Evolutionary conservation across 2,113 vertebrate species (phyloP).

Genomic region (Pithys albifrons): DNA sequence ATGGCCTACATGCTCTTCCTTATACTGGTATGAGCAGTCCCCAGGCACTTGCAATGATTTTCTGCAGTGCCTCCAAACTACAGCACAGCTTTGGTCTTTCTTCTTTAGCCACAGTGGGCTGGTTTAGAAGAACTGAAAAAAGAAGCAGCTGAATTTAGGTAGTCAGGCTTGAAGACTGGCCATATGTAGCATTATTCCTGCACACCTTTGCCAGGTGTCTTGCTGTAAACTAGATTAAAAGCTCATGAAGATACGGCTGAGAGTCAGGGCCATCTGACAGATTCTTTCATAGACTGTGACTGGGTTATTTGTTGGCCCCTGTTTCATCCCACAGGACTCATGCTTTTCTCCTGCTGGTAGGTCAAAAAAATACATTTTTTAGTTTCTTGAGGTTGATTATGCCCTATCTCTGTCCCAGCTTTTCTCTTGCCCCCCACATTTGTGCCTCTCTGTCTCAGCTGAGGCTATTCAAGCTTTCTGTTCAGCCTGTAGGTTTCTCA

Average conservation of each 20-base stretch:
- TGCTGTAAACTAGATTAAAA: background rate
- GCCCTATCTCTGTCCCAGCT: background rate
- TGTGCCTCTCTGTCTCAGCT: background rate
- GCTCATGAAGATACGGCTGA: rapidly evolving
- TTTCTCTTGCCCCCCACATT: background rate
- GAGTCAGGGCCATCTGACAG: background rate
- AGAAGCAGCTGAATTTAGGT: background rate
- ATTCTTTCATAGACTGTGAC: background rate
- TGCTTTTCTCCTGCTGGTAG: background rate
- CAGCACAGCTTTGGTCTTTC: background rate
- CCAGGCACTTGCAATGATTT: background rate
- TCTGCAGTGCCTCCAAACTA: background rate
- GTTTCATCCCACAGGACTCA: background rate
- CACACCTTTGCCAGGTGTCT: background rate
- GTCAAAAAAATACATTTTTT: background rate
- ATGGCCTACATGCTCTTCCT: background rate
- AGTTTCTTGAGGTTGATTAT: background rate
- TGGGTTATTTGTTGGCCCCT: background rate
- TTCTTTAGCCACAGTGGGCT: background rate
- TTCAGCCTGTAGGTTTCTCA: background rate
- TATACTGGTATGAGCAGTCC: background rate
- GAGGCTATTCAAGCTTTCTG: background rate
- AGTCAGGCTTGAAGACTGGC: background rate
- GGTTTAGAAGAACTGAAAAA: background rate
- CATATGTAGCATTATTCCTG: background rate